phyloP scores from a whole-genome alignment of 2,797 vertebrate species.

The Masticophis lateralis region DNA sequence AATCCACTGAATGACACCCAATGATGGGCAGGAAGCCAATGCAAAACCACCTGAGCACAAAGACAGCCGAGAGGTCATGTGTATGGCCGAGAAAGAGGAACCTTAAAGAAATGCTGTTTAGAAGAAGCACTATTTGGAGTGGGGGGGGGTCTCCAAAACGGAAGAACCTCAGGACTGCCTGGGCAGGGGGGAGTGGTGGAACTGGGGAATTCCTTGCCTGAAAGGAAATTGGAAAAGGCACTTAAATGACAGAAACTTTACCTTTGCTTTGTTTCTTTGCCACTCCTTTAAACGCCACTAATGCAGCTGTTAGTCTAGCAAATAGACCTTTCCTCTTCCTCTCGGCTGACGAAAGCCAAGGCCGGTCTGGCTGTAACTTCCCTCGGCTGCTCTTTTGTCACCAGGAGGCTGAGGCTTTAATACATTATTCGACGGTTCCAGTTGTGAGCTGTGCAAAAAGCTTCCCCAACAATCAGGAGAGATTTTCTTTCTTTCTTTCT shows the following conservation, averaged over 20 bases:
- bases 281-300: background rate
- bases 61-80: background rate
- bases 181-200: background rate
- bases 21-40: background rate
- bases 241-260: background rate
- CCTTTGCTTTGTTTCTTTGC: background rate
- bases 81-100: background rate
- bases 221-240: background rate
- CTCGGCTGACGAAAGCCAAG: conserved; percentile 21
- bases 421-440: too few species aligned
- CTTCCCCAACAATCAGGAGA: too few species aligned
- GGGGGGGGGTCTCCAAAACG: background rate
- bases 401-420: too few species aligned
- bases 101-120: background rate
- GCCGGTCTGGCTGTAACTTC: background rate
- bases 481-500: too few species aligned
- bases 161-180: background rate
- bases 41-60: background rate
- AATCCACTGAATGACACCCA: too few species aligned
- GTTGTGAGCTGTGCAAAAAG: too few species aligned
- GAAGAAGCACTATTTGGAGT: background rate
- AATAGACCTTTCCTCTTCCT: background rate
- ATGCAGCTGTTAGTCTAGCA: background rate
- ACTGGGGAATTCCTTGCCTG: background rate
- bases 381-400: too few species aligned